Conservation (phyloP, 2,888 invertebrate genomes). For the Caenorhabditis uteleia region DNA sequence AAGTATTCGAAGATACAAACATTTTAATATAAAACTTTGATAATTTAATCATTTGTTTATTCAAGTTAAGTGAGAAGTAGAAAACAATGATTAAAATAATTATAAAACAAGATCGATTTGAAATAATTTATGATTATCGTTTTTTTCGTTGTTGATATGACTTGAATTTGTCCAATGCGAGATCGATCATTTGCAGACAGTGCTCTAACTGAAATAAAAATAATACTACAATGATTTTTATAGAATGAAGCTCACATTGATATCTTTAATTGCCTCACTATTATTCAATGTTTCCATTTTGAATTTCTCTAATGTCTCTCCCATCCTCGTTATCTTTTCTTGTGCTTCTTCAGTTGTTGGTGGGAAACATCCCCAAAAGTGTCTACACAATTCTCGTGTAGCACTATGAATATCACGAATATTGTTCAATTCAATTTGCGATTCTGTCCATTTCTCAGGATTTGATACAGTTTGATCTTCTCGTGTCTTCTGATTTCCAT, state of each 20-base stretch:
- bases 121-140: slow-evolving; percentile 13
- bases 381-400: slow-evolving; percentile 83
- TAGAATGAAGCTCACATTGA: slow-evolving; percentile 34
- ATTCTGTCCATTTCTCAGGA: slow-evolving; percentile 20
- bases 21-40: slow-evolving; percentile 1
- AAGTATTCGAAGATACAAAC: background rate
- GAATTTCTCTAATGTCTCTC: slow-evolving; percentile 54
- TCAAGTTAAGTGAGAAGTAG: background rate
- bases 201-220: slow-evolving; percentile 34
- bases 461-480: slow-evolving; percentile 1
- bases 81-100: background rate
- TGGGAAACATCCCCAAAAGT: slow-evolving; percentile 93
- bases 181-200: slow-evolving; percentile 43
- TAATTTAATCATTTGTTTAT: background rate
- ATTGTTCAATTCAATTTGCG: slow-evolving; percentile 18
- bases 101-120: no score
- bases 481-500: slow-evolving; percentile 8
- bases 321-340: slow-evolving; percentile 73
- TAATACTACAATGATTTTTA: background rate
- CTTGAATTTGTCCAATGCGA: slow-evolving; percentile 35
- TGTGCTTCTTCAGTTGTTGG: slow-evolving; percentile 79
- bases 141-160: slow-evolving; percentile 17
- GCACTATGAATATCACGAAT: slow-evolving; percentile 46
- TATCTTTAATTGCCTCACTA: slow-evolving; percentile 34
- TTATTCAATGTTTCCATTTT: slow-evolving; percentile 36